Evolutionary conservation across 2,888 invertebrate species (phyloP).

Genomic region (Sylvicola fuscatus): DNA sequence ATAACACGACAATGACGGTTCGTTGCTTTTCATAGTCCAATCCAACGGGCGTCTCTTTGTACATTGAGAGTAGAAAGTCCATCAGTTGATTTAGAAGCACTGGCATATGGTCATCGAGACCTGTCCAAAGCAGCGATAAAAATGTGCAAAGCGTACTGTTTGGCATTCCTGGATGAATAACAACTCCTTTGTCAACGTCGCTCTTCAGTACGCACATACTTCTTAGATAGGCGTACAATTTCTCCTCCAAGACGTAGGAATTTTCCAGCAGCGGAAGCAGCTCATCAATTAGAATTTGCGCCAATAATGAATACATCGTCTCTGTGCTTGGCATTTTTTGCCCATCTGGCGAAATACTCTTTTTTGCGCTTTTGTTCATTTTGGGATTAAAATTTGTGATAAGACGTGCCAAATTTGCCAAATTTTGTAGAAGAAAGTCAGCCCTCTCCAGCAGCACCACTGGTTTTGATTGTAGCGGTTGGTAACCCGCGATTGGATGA

Average conservation of each 20-base stretch:
- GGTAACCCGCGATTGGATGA: slow-evolving; percentile 44
- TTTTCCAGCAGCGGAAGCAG: slow-evolving; percentile 37
- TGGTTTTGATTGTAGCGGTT: slow-evolving; percentile 38
- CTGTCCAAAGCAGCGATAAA: slow-evolving; percentile 21
- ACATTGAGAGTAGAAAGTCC: slow-evolving; percentile 6
- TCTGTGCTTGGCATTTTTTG: slow-evolving; percentile 21
- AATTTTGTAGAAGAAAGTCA: slow-evolving; percentile 17
- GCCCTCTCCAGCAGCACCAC: slow-evolving; percentile 15
- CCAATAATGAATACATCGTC: slow-evolving; percentile 31
- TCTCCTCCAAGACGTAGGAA: slow-evolving; percentile 47
- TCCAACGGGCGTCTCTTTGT: slow-evolving; percentile 15
- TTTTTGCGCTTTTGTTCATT: slow-evolving; percentile 2
- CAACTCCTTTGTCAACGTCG: neutral
- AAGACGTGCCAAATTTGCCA: slow-evolving; percentile 18
- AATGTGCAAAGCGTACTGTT: slow-evolving; percentile 18
- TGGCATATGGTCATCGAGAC: slow-evolving; percentile 21
- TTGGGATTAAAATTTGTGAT: slow-evolving; percentile 12
- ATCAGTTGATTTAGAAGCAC: slow-evolving; percentile 13
- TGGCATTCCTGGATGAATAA: slow-evolving; percentile 11
- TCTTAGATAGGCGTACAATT: slow-evolving; percentile 32
- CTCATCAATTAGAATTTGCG: slow-evolving; percentile 33
- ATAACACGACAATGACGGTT: slow-evolving; percentile 25
- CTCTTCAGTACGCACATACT: slow-evolving; percentile 14
- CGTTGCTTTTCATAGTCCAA: slow-evolving; percentile 24
- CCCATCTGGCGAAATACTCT: slow-evolving; percentile 5